A percentile compares a stretch with the other conserved stretches of the same genome.
These are phyloP conservation scores for Hyposoter dolosus DNA, from an alignment of 2,888 invertebrate species.

Conservation along the genomic window DNA sequence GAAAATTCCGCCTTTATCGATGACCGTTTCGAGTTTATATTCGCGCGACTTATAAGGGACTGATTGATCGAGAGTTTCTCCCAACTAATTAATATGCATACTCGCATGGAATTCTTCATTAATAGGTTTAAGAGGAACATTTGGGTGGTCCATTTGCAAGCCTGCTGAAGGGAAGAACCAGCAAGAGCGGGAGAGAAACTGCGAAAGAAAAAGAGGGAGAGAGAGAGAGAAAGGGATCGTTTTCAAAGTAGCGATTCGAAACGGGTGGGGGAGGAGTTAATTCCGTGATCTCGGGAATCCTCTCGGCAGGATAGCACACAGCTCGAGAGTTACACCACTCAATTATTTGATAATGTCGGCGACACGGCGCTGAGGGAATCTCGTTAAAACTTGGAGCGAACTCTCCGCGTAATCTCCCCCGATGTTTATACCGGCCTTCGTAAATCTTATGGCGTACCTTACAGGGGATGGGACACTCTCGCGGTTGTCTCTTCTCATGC, in stretches of 20 bases:
- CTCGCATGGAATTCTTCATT: constrained; percentile 60
- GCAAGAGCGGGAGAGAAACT: constrained; percentile 52
- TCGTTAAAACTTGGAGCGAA: constrained; percentile 85
- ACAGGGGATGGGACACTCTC: constrained; percentile 58
- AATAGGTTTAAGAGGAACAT: constrained; percentile 61
- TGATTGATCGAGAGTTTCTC: constrained; percentile 48
- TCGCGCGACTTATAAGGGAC: constrained; percentile 22
- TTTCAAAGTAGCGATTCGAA: constrained; percentile 67
- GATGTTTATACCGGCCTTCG: constrained; percentile 83
- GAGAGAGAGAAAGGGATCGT: constrained; percentile 48
- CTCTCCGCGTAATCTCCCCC: constrained; percentile 84
- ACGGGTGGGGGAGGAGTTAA: constrained; percentile 70
- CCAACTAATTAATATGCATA: constrained; percentile 62
- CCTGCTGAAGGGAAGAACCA: constrained; percentile 15
- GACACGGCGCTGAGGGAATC: constrained; percentile 83
- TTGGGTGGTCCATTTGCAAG: constrained; percentile 66
- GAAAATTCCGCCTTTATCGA: constrained; percentile 39
- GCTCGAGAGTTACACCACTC: constrained; percentile 84
- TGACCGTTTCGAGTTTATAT: constrained; percentile 38
- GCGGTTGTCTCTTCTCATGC: constrained; percentile 64
- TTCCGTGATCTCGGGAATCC: constrained; percentile 67
- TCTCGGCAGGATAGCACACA: constrained; percentile 79
- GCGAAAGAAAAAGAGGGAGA: constrained; percentile 55
- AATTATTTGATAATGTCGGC: constrained; percentile 85
- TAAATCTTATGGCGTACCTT: constrained; percentile 78